Evolutionary conservation across 2,797 vertebrate species (phyloP), one percentile per base, ranked within the genome.

Genomic region (Gymnopithys bicolor): DNA sequence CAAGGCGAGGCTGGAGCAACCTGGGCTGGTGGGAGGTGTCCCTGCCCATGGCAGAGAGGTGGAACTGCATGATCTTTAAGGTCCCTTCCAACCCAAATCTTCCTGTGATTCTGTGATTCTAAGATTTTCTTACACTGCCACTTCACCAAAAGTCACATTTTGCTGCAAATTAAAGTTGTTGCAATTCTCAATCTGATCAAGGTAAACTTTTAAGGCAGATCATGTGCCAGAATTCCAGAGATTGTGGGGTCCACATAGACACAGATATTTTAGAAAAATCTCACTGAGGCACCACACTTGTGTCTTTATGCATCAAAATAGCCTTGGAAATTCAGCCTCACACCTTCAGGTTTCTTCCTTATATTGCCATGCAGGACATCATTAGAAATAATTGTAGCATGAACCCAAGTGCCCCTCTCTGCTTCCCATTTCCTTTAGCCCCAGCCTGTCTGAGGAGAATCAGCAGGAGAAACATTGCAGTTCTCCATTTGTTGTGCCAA

Each of bases 211-310:
- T 23, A 35, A 63, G 30, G 32, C 33, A 81, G 69, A 53, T 8
- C 0, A 0, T 24, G 23, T 53, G 41, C 25, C 66, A 69, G 58
- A 59, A 71, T 66, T 52, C 60, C 46, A 60, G 33, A 5, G 27
- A 10, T 22, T 51, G 10, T 0, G 0, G n/a, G 35, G 21, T 19
- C 16, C 16, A 9, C 11, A 7, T 4, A 30, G 49, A 62, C 11
- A 10, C 13, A 9, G 23, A 30, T 12, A 28, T 27, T 41, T 46
- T 2, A 49, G n/a, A 45, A 73, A 84, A 84, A 52, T 28, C 48
- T 86, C 77, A 28, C 43, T 32, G 37, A 74, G 45, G n/a, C 49
- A 58, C 22, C 1, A 2, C 18, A 66, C 56, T 27, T 27, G 17
- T n/a, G 58, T 27, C 56, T 87, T 52, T 41, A 10, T 21, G 9